These are phyloP conservation scores for Drosophila nannoptera DNA, from an alignment of 1,140 invertebrate genomes.

Conservation along the genomic window DNA sequence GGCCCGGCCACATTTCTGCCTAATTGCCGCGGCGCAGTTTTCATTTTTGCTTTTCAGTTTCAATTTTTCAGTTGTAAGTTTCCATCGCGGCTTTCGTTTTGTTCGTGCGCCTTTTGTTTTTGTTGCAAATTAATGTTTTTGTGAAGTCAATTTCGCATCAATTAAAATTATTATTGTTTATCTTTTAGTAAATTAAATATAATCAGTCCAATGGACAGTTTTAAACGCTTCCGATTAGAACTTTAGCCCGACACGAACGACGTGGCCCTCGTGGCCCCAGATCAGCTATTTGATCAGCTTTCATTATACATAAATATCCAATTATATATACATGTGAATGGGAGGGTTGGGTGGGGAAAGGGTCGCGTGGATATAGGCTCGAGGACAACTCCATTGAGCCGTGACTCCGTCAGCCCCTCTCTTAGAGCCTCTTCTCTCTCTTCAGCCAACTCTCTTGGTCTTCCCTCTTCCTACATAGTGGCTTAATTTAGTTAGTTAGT, in stretches of 20 bases:
- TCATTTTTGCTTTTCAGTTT: conserved; percentile 28
- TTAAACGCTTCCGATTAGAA: conserved; percentile 14
- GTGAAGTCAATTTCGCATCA: conserved; percentile 61
- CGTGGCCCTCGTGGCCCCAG: not conserved
- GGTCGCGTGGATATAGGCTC: too few species aligned
- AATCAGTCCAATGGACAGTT: conserved; percentile 50
- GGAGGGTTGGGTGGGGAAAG: too few species aligned
- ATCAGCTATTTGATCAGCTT: not conserved
- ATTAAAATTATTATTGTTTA: conserved; percentile 74
- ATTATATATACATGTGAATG: too few species aligned
- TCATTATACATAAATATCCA: too few species aligned
- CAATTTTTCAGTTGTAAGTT: conserved; percentile 12
- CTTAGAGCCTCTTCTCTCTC: too few species aligned
- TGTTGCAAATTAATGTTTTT: conserved; percentile 56
- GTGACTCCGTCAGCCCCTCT: too few species aligned
- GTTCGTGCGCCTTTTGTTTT: conserved; percentile 46
- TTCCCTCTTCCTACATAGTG: too few species aligned
- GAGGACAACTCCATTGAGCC: too few species aligned
- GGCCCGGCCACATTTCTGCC: conserved; percentile 13
- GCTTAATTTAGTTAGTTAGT: too few species aligned
- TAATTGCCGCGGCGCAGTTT: conserved; percentile 45
- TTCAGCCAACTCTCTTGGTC: too few species aligned
- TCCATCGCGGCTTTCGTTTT: conserved; percentile 54
- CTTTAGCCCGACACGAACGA: not conserved
- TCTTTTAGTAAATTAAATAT: conserved; percentile 69